phyloP scores from a whole-genome alignment of 2,113 vertebrate species.

The Carassius auratus region DNA sequence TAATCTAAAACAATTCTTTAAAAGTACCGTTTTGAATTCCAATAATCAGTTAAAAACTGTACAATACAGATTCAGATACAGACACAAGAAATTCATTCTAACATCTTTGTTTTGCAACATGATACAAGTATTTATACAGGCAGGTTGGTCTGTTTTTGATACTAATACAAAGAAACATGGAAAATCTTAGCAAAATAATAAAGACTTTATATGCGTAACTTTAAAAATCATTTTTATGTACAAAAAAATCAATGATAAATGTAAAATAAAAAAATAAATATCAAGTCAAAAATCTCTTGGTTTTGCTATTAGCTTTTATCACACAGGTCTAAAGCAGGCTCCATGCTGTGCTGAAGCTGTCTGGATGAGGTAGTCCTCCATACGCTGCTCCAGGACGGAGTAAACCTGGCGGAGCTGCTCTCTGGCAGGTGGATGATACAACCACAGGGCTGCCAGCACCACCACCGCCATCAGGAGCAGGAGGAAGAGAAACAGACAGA shows the following conservation, averaged over 20 bases:
- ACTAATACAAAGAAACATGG: neutral
- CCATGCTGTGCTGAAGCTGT: slow-evolving; percentile 64
- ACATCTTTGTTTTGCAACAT: slow-evolving; percentile 1
- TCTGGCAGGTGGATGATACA: slow-evolving; percentile 70
- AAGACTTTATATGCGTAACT: neutral
- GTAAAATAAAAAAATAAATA: slow-evolving; percentile 52
- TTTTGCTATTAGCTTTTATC: slow-evolving; percentile 49
- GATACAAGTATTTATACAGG: neutral
- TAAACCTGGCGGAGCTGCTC: slow-evolving; percentile 70
- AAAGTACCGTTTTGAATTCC: neutral
- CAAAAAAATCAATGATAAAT: slow-evolving; percentile 9
- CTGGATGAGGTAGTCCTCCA: slow-evolving; percentile 71
- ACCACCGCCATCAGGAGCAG: slow-evolving; percentile 39
- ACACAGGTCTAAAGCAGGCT: slow-evolving; percentile 74
- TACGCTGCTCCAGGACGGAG: slow-evolving; percentile 63
- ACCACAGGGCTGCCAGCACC: slow-evolving; percentile 59
- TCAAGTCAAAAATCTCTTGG: neutral
- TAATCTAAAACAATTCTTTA: neutral
- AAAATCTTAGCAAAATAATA: neutral
- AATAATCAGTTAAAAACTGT: neutral
- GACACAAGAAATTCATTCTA: neutral
- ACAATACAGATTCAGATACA: neutral
- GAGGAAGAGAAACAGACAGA: slow-evolving; percentile 63
- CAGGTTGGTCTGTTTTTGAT: neutral
- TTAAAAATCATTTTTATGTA: neutral